Percentiles rank a stretch among this genome's conserved stretches.
These are phyloP conservation scores for Premnoplex brunnescens DNA, from an alignment of 2,797 vertebrate species.

Conservation along the genomic window DNA sequence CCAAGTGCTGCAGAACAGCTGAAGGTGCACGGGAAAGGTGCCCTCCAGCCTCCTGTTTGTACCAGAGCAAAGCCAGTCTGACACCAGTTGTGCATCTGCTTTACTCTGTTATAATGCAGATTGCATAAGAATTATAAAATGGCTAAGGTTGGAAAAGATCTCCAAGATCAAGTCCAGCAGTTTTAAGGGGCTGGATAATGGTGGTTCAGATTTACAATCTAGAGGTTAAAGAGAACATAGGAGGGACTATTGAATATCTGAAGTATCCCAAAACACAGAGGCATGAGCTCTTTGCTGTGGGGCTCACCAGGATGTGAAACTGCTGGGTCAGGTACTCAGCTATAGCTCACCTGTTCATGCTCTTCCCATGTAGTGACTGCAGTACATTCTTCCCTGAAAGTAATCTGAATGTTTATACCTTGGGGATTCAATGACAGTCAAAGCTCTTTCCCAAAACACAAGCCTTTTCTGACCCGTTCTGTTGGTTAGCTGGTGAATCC, in stretches of 20 bases:
- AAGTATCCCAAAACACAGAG: background rate
- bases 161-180: background rate
- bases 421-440: background rate
- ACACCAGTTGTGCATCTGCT: background rate
- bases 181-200: background rate
- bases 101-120: background rate
- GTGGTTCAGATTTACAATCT: background rate
- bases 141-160: background rate
- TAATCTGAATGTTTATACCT: background rate
- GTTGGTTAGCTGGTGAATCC: background rate
- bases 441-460: background rate
- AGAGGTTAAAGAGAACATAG: background rate
- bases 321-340: background rate
- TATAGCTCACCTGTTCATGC: background rate
- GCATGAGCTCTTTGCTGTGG: background rate
- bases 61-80: rapidly evolving
- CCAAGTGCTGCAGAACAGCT: background rate
- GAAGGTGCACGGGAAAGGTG: background rate
- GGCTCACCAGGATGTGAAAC: background rate
- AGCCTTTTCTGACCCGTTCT: background rate
- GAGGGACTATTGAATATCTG: background rate
- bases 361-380: background rate
- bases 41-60: background rate
- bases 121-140: background rate
- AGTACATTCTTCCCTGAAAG: background rate